Evolutionary conservation across 2,888 invertebrate genomes (phyloP).

Genomic region (Pantelozetes paolii): DNA sequence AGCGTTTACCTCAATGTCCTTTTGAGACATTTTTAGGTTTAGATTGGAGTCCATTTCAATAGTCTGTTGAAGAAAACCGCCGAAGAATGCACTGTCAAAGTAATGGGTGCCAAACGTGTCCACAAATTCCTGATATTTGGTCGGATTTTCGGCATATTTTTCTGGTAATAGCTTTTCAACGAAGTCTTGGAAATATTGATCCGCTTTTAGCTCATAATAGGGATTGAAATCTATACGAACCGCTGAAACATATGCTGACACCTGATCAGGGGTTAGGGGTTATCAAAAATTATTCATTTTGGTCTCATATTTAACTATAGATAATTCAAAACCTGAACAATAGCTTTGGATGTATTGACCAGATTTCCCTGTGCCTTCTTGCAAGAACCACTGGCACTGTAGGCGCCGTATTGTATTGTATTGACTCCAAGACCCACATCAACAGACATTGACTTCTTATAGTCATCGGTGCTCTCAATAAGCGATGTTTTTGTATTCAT

Average conservation of each 20-base stretch:
- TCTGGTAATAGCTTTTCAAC: constrained; percentile 14
- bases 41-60: constrained; percentile 26
- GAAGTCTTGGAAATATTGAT: constrained; percentile 29
- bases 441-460: constrained; percentile 38
- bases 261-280: background rate
- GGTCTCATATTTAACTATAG: background rate
- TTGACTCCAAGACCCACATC: constrained; percentile 32
- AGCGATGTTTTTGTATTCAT: constrained; percentile 22
- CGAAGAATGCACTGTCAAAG: constrained; percentile 38
- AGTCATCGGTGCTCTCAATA: background rate
- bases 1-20: constrained; percentile 30
- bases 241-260: constrained; percentile 34
- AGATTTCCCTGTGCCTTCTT: constrained; percentile 30
- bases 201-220: constrained; percentile 4
- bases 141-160: constrained; percentile 21
- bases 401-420: constrained; percentile 29
- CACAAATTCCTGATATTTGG: constrained; percentile 37
- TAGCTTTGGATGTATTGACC: background rate
- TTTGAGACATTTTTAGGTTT: constrained; percentile 22
- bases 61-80: constrained; percentile 33
- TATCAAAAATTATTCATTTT: background rate
- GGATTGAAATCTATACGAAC: constrained; percentile 35
- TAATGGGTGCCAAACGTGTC: constrained; percentile 42
- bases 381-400: constrained; percentile 10
- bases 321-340: background rate